Conservation (phyloP, 2,797 vertebrate species). For the Trematomus bernacchii region DNA sequence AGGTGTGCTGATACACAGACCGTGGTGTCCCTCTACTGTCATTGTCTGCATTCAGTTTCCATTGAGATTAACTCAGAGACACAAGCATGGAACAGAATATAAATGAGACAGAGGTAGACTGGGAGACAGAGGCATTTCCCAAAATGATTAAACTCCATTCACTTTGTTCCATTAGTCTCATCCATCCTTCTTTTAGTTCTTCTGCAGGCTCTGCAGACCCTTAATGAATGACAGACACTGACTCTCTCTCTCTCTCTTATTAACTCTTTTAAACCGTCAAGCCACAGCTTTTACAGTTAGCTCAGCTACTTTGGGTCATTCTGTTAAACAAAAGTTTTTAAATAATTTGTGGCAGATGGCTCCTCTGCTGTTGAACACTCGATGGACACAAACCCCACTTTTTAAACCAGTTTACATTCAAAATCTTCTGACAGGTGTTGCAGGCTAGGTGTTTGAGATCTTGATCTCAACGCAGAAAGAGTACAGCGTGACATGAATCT, state of each 20-base stretch:
- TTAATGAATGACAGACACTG: slow-evolving; percentile 44
- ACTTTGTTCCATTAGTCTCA: slow-evolving; percentile 69
- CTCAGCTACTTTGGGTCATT: slow-evolving; percentile 45
- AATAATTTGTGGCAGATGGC: slow-evolving; percentile 41
- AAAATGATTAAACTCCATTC: slow-evolving; percentile 73
- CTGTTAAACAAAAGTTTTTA: slow-evolving; percentile 43
- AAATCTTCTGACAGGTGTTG: slow-evolving; percentile 27
- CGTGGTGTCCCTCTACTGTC: slow-evolving; percentile 31
- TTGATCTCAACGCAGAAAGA: slow-evolving; percentile 18
- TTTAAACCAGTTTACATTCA: slow-evolving; percentile 25
- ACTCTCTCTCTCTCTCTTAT: slow-evolving; percentile 26
- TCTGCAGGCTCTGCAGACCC: slow-evolving; percentile 34
- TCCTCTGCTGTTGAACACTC: slow-evolving; percentile 42
- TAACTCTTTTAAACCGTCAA: slow-evolving; percentile 50
- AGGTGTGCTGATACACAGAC: slow-evolving; percentile 14
- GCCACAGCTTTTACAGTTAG: slow-evolving; percentile 41
- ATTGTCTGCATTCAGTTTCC: slow-evolving; percentile 54
- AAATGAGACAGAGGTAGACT: slow-evolving; percentile 45
- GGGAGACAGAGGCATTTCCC: slow-evolving; percentile 63
- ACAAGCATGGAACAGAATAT: slow-evolving; percentile 53
- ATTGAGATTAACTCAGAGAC: slow-evolving; percentile 44
- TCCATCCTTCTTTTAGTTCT: slow-evolving; percentile 56
- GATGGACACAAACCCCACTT: slow-evolving; percentile 17
- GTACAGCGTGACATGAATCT: slow-evolving; percentile 2
- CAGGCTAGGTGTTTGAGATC: slow-evolving; percentile 12